phyloP scores from a whole-genome alignment of 2,888 invertebrate species.

The Amiota communis region DNA sequence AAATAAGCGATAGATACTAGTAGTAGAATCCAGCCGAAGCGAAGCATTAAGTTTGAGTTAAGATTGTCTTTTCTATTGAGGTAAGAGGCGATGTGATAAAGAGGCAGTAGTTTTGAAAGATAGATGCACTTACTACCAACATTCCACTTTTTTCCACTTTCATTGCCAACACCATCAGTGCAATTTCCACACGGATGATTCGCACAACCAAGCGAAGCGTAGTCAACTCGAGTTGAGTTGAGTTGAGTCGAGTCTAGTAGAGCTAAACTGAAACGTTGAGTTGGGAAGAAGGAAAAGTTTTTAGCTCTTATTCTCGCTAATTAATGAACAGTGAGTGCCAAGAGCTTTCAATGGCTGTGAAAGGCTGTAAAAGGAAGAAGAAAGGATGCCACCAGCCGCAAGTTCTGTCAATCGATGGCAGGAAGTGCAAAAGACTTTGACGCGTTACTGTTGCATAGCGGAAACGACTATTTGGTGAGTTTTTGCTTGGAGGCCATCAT shows the following conservation, averaged over 20 bases:
- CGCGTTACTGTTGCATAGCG: too few species aligned
- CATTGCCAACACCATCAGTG: too few species aligned
- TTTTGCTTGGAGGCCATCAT: too few species aligned
- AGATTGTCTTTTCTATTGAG: background rate
- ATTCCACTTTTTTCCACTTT: slow-evolving; percentile 5
- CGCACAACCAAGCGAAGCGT: slow-evolving; percentile 9
- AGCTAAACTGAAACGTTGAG: background rate
- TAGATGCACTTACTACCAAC: slow-evolving; percentile 20
- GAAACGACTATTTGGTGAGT: too few species aligned
- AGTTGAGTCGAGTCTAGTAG: too few species aligned
- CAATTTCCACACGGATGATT: background rate
- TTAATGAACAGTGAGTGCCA: slow-evolving; percentile 35
- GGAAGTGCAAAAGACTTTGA: too few species aligned
- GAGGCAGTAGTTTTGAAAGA: slow-evolving; percentile 29
- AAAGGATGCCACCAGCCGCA: slow-evolving; percentile 15
- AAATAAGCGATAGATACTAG: background rate
- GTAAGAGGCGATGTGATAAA: slow-evolving; percentile 10
- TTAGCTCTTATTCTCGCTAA: slow-evolving; percentile 37
- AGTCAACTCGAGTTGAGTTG: background rate
- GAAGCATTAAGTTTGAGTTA: too few species aligned
- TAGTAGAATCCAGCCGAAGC: too few species aligned
- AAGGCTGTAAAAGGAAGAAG: slow-evolving; percentile 8
- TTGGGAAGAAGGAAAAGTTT: slow-evolving; percentile 31
- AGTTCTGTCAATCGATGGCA: slow-evolving; percentile 14
- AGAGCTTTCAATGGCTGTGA: slow-evolving; percentile 16